Evolutionary conservation across 1,140 invertebrate genomes (phyloP).

Genomic region (Hyles vespertilio): DNA sequence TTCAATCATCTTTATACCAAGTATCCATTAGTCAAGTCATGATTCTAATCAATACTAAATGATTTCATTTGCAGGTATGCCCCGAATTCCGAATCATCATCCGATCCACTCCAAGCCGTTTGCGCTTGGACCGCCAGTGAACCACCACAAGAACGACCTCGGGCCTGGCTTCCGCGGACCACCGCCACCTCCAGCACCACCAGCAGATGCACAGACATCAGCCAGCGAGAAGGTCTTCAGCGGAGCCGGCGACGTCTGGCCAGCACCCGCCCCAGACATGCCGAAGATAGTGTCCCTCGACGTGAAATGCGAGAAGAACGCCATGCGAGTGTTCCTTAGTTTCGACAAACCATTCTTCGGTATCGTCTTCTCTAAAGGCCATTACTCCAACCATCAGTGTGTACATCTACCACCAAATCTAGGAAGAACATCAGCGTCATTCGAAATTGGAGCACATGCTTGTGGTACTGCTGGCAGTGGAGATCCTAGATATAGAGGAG

Average conservation of each 20-base stretch:
- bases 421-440: slow-evolving; percentile 89
- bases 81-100: slow-evolving; percentile 70
- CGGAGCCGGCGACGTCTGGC: slow-evolving; percentile 87
- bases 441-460: slow-evolving; percentile 92
- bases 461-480: slow-evolving; percentile 95
- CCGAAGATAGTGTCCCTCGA: slow-evolving; percentile 93
- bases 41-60: neutral
- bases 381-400: slow-evolving; percentile 94
- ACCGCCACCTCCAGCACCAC: slow-evolving; percentile 74
- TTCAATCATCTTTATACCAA: no score
- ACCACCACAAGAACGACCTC: slow-evolving; percentile 69
- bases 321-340: slow-evolving; percentile 94
- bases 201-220: slow-evolving; percentile 70
- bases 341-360: slow-evolving; percentile 97
- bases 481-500: slow-evolving; percentile 89
- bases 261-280: slow-evolving; percentile 87
- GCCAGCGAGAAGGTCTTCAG: slow-evolving; percentile 72
- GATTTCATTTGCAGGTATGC: slow-evolving; percentile 63
- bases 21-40: no score
- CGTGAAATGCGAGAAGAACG: slow-evolving; percentile 95
- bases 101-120: slow-evolving; percentile 69
- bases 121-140: slow-evolving; percentile 67
- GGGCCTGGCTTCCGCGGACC: slow-evolving; percentile 80
- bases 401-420: slow-evolving; percentile 92
- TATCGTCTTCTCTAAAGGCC: slow-evolving; percentile 94